A percentile compares a stretch with the other conserved stretches of the same genome.
phyloP scores from a whole-genome alignment of 2,888 invertebrate genomes.

The Bellardia pandia region DNA sequence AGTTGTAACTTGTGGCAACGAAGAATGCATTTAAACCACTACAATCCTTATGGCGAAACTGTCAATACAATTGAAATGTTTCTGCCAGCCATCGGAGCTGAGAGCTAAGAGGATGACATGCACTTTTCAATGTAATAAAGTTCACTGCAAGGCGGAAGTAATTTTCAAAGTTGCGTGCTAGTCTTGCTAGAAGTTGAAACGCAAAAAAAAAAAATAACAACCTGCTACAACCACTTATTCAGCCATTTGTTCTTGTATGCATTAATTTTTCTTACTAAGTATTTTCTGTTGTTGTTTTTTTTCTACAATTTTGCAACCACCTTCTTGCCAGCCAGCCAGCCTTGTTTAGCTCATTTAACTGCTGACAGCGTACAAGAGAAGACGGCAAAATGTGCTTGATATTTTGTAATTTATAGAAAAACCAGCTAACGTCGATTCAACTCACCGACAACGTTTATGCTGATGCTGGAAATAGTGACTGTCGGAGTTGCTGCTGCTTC shows the following conservation, averaged over 20 bases:
- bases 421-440: not conserved
- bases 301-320: not conserved
- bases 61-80: conserved; percentile 49
- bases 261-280: not conserved
- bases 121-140: conserved; percentile 57
- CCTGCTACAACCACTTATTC: conserved; percentile 25
- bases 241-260: conserved; percentile 32
- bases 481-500: not conserved
- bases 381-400: conserved; percentile 8
- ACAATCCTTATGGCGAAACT: not conserved
- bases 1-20: not conserved
- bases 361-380: not conserved
- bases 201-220: not conserved
- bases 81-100: conserved; percentile 10
- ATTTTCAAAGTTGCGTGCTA: conserved; percentile 60
- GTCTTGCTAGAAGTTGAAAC: not conserved
- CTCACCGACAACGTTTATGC: not conserved
- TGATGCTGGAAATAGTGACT: not conserved
- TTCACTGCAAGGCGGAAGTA: conserved; percentile 65
- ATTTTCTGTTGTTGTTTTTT: conserved; percentile 4
- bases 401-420: conserved; percentile 55
- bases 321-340: not conserved
- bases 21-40: conserved; percentile 3
- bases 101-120: conserved; percentile 45
- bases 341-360: conserved; percentile 27